Evolutionary conservation across 2,797 vertebrate species (phyloP).

Genomic region (Fratercula arctica): DNA sequence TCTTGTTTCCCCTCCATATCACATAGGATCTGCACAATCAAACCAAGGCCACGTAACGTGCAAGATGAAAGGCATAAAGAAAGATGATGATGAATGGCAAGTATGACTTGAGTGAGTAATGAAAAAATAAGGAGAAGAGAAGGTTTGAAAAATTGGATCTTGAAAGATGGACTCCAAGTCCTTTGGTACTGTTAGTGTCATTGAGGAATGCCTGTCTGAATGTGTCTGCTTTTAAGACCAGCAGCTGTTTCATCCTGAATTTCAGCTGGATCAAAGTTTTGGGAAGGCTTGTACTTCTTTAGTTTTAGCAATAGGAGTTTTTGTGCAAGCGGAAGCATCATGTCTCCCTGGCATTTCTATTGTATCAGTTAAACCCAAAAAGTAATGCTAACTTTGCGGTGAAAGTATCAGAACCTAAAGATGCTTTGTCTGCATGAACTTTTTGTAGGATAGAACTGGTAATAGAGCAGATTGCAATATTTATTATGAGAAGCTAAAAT

Average conservation of each 20-base stretch:
- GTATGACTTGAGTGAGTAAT: not conserved
- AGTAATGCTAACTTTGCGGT: not conserved
- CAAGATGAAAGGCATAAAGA: not conserved
- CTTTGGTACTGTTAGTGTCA: not conserved
- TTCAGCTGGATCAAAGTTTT: not conserved
- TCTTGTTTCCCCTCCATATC: not conserved
- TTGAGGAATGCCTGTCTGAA: not conserved
- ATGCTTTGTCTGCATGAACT: not conserved
- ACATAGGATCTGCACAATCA: not conserved
- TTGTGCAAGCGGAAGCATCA: not conserved
- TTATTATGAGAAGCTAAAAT: not conserved
- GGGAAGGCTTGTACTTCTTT: not conserved
- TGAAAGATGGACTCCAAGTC: not conserved
- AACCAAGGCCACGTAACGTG: not conserved
- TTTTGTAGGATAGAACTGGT: not conserved
- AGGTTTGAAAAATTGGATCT: not conserved
- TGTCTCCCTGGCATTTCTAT: not conserved
- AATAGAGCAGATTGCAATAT: not conserved
- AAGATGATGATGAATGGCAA: not conserved
- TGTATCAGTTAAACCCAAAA: not conserved
- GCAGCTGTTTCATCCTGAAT: not conserved
- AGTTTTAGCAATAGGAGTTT: not conserved
- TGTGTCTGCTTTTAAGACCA: not conserved
- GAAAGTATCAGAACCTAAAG: not conserved
- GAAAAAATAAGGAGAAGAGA: not conserved